Conservation (phyloP, 1,140 invertebrate genomes). For the Antheraea pernyi region DNA sequence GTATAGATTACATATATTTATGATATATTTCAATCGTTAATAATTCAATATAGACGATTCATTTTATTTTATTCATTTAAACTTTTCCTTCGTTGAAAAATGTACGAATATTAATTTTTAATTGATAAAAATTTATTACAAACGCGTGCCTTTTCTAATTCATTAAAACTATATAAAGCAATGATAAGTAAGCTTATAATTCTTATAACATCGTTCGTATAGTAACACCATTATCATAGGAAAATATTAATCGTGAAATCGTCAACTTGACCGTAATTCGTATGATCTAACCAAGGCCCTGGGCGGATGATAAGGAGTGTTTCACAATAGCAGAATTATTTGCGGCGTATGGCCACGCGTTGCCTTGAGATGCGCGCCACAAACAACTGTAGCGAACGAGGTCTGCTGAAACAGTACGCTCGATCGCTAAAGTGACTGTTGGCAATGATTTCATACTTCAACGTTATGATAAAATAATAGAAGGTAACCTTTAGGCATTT, state of each 20-base stretch:
- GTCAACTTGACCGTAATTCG: conserved; percentile 78
- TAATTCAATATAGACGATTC: too few relatives aligned
- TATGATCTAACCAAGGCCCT: conserved; percentile 68
- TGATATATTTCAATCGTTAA: too few relatives aligned
- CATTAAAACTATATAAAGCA: neutral
- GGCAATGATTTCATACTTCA: neutral
- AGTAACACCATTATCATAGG: conserved; percentile 52
- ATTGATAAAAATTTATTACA: neutral
- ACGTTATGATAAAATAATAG: neutral
- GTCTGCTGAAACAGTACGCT: conserved; percentile 63
- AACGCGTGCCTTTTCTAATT: neutral
- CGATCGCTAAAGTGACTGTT: conserved; percentile 35
- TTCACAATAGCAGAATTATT: conserved; percentile 78
- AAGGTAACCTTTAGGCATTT: too few relatives aligned
- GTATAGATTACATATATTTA: too few relatives aligned
- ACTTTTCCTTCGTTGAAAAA: too few relatives aligned
- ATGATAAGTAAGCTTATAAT: neutral
- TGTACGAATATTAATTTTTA: neutral
- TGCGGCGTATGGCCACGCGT: conserved; percentile 63
- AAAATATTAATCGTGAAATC: conserved; percentile 67
- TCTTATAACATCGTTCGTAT: neutral
- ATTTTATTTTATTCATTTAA: too few relatives aligned
- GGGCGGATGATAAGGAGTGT: conserved; percentile 66
- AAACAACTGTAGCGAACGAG: conserved; percentile 61
- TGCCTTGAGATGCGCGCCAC: conserved; percentile 72